Evolutionary conservation across 2,797 vertebrate genomes (phyloP).

Genomic region (Argyrosomus regius): DNA sequence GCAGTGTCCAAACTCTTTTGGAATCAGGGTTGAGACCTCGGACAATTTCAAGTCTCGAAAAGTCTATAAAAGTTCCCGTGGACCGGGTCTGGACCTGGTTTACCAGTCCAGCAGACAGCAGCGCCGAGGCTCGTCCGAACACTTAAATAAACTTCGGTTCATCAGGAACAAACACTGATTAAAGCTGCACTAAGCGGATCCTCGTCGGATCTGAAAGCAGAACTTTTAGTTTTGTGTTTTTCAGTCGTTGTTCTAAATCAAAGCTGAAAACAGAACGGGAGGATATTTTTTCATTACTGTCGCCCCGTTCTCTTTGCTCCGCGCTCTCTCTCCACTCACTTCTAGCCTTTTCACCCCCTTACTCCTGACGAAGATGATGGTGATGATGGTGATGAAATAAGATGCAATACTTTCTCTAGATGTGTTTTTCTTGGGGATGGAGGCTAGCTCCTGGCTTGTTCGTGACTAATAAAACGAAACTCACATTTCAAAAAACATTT

Average conservation of each 20-base stretch:
- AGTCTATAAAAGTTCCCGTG: neutral
- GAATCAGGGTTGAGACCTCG: too few relatives aligned
- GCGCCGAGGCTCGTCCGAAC: conserved; percentile 16
- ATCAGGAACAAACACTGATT: conserved; percentile 50
- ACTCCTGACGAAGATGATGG: conserved; percentile 85
- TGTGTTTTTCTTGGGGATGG: conserved; percentile 83
- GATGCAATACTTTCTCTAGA: conserved; percentile 85
- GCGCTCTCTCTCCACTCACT: conserved; percentile 74
- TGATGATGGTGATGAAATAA: conserved; percentile 85
- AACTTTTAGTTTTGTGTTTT: conserved; percentile 54
- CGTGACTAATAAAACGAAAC: conserved; percentile 87
- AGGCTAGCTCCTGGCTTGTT: conserved; percentile 88
- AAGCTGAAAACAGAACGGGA: conserved; percentile 63
- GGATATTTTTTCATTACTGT: conserved; percentile 68
- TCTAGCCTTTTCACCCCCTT: conserved; percentile 87
- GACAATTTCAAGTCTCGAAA: too few relatives aligned
- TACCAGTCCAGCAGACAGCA: conserved; percentile 37
- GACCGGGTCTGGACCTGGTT: conserved; percentile 18
- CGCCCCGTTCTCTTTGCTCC: conserved; percentile 68
- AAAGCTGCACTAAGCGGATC: conserved; percentile 40
- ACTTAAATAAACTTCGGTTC: conserved; percentile 7
- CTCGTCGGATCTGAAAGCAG: conserved; percentile 34
- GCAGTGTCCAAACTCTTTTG: too few relatives aligned
- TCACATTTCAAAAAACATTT: conserved; percentile 87
- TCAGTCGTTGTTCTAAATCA: conserved; percentile 63